Base-by-base conservation (phyloP, 2,888 invertebrate genomes). In the Gastracanthus pulcherrimus region DNA sequence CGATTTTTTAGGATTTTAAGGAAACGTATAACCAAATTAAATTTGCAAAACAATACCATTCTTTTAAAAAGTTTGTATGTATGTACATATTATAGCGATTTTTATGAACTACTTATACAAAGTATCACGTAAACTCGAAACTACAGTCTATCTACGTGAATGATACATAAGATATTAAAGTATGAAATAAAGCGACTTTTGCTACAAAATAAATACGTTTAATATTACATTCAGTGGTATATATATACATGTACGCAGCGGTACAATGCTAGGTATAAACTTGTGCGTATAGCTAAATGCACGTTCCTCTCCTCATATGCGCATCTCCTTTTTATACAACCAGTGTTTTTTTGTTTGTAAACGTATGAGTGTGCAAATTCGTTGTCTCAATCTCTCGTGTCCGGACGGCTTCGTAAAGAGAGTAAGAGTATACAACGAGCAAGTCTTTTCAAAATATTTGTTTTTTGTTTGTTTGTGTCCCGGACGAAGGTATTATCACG, bases 141-240 rank as follows among this genome's bases (percentile, higher is more conserved):
- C 75, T 81, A 81, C 77, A 66, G 38, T 60, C 70, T 78, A 75
- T 11, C 31, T 72, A 76, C 75, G 75, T 76, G 72, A 81, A 58
- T 67, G n/a, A 71, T 78, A 81, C 38, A 66, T n/a, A 31, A 80
- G n/a, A 55, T 75, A 76, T 62, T 66, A 74, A 78, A 77, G 76
- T 77, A 80, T 72, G 51, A 70, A 82, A 77, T 79, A 76, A 79
- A 83, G 78, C 69, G 36, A 79, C 60, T 72, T 80, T 79, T 79
- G 48, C 69, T 81, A 81, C 36, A 70, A 84, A 87, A 87, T 87
- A 87, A 87, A 87, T 87, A 88, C 70, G 83, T 88, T 87, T 85
- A 81, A 83, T 83, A 67, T 77, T 66, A 75, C 80, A 79, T 82
- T 83, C 81, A 81, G 80, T 66, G 75, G 45, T 72, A 81, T 81